These are phyloP conservation scores for Mechanitis mazaeus DNA, from an alignment of 2,888 invertebrate species.

Conservation along the genomic window DNA sequence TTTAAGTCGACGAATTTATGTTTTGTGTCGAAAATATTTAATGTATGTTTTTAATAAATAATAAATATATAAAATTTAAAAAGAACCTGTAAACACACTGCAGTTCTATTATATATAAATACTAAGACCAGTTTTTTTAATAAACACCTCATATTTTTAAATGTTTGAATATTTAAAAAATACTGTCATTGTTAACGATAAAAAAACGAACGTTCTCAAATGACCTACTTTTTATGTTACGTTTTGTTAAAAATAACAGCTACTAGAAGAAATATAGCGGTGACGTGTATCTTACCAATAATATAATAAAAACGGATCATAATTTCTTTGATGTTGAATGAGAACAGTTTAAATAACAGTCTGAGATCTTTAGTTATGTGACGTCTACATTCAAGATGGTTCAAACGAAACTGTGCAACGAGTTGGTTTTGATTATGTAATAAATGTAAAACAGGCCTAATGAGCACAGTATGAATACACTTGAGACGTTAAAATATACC, in stretches of 20 bases:
- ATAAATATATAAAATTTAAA: too few relatives aligned
- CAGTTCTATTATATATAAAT: too few relatives aligned
- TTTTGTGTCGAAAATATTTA: too few relatives aligned
- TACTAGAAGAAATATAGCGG: background rate
- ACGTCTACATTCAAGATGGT: background rate
- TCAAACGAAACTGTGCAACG: background rate
- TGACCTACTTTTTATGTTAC: background rate
- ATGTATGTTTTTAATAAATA: too few relatives aligned
- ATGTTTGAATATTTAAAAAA: background rate
- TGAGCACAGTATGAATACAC: too few relatives aligned
- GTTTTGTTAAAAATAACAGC: background rate
- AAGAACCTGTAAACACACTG: too few relatives aligned
- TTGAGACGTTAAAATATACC: too few relatives aligned
- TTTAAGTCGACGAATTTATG: too few relatives aligned
- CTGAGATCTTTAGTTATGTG: background rate
- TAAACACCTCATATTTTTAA: background rate
- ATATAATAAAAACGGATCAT: background rate
- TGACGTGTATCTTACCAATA: background rate
- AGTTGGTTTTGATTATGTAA: too few relatives aligned
- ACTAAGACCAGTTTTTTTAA: too few relatives aligned
- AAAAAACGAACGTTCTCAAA: background rate
- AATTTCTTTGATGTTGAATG: slow-evolving; percentile 10
- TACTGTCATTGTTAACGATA: background rate
- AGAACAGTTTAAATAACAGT: slow-evolving; percentile 13
- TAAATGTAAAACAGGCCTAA: too few relatives aligned